phyloP scores from a whole-genome alignment of 2,888 invertebrate species.

The Agapetus fuscipes region DNA sequence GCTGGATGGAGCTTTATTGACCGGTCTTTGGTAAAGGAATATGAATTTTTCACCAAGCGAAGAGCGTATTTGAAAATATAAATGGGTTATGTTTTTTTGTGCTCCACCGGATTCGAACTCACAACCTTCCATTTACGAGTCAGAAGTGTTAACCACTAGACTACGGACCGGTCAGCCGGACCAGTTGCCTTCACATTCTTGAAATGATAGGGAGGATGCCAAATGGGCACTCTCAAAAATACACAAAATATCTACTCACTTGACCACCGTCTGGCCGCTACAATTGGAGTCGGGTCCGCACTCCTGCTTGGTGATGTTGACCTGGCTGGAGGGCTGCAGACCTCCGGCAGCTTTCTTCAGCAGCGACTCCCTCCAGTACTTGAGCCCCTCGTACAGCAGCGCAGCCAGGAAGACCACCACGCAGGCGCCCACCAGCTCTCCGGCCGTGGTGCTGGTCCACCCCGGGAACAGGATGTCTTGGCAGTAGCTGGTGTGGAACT shows the following conservation, averaged over 20 bases:
- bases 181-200: too few species aligned
- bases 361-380: conserved; percentile 58
- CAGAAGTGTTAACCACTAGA: too few species aligned
- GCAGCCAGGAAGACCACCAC: conserved; percentile 83
- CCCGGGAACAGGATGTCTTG: conserved; percentile 71
- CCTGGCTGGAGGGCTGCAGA: conserved; percentile 34
- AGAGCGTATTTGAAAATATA: too few species aligned
- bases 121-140: too few species aligned
- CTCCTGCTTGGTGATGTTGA: conserved; percentile 43
- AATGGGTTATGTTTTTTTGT: too few species aligned
- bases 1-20: too few species aligned
- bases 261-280: conserved; percentile 34
- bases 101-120: too few species aligned
- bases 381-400: conserved; percentile 90
- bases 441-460: conserved; percentile 63
- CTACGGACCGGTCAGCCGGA: too few species aligned
- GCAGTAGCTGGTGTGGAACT: conserved; percentile 70
- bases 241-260: conserved; percentile 25
- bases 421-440: conserved; percentile 78
- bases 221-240: too few species aligned
- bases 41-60: too few species aligned
- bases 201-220: too few species aligned
- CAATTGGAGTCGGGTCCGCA: conserved; percentile 36
- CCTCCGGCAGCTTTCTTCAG: conserved; percentile 26
- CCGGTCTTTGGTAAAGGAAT: too few species aligned